Percentiles rank a stretch among this genome's conserved stretches.
These are phyloP conservation scores for Ptilodon capucinus DNA, from an alignment of 2,888 invertebrate species.

Conservation along the genomic window DNA sequence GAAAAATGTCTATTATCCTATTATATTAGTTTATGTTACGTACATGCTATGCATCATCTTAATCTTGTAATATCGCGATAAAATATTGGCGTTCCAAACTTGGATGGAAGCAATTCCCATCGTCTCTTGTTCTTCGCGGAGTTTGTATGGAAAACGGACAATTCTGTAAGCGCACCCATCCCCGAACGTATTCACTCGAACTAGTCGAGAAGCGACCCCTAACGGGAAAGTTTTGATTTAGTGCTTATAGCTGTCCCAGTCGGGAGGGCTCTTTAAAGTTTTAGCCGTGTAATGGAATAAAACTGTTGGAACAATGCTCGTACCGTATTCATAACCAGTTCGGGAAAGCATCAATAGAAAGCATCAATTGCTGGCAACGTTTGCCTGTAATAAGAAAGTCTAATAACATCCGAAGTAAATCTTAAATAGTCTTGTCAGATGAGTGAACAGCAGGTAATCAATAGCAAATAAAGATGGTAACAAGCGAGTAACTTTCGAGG, in stretches of 20 bases:
- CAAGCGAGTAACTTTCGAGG: no score
- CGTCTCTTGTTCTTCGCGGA: constrained; percentile 49
- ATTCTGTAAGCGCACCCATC: constrained; percentile 53
- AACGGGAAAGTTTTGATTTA: constrained; percentile 80
- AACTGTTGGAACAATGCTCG: constrained; percentile 73
- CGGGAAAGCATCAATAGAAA: constrained; percentile 52
- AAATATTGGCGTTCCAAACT: constrained; percentile 45
- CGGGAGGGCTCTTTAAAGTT: constrained; percentile 72
- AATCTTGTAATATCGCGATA: constrained; percentile 34
- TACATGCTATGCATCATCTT: constrained; percentile 23
- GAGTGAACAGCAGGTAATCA: no score
- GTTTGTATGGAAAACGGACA: constrained; percentile 59
- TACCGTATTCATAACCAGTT: constrained; percentile 64
- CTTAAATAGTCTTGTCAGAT: no score
- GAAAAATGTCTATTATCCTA: neutral
- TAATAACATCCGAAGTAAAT: constrained; percentile 61
- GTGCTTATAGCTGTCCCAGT: constrained; percentile 76
- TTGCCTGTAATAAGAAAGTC: constrained; percentile 56
- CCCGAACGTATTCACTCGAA: constrained; percentile 65
- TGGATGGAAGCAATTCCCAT: constrained; percentile 43
- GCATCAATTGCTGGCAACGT: constrained; percentile 59
- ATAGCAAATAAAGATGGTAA: no score
- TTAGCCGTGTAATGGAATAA: constrained; percentile 78
- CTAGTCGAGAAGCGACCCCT: constrained; percentile 58
- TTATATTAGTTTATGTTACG: neutral